Evolutionary conservation across 2,888 invertebrate genomes (phyloP).

Genomic region (Asteroscopus sphinx): DNA sequence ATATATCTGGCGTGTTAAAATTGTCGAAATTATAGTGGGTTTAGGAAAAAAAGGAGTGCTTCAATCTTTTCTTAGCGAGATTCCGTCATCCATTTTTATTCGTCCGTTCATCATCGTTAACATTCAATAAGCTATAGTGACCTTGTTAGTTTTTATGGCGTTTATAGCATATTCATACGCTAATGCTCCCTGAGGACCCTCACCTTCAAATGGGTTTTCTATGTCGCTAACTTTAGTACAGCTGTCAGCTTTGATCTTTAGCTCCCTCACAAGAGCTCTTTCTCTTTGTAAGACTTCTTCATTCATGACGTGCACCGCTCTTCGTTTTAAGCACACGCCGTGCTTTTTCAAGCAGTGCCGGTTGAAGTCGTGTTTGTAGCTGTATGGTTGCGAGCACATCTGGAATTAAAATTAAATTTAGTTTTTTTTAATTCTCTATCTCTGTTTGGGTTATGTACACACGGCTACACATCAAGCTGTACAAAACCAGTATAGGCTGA

Average conservation of each 20-base stretch:
- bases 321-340: slow-evolving; percentile 75
- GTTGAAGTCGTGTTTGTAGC: slow-evolving; percentile 81
- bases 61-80: too few relatives aligned
- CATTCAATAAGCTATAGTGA: slow-evolving; percentile 58
- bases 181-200: slow-evolving; percentile 68
- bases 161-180: slow-evolving; percentile 72
- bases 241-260: slow-evolving; percentile 67
- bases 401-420: slow-evolving; percentile 55
- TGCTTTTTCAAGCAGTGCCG: slow-evolving; percentile 82
- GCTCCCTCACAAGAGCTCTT: slow-evolving; percentile 69
- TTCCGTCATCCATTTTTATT: too few relatives aligned
- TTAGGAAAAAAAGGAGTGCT: too few relatives aligned
- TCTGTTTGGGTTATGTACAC: too few relatives aligned
- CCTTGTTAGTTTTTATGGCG: slow-evolving; percentile 64
- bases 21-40: too few relatives aligned
- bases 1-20: too few relatives aligned
- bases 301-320: slow-evolving; percentile 75
- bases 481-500: too few relatives aligned
- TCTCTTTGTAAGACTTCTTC: slow-evolving; percentile 75
- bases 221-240: slow-evolving; percentile 63
- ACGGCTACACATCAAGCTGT: too few relatives aligned
- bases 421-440: too few relatives aligned
- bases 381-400: slow-evolving; percentile 82
- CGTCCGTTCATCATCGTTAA: too few relatives aligned
- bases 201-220: slow-evolving; percentile 71